Base-by-base conservation (phyloP, 2,888 invertebrate genomes). In the Drosophila barbarae region DNA sequence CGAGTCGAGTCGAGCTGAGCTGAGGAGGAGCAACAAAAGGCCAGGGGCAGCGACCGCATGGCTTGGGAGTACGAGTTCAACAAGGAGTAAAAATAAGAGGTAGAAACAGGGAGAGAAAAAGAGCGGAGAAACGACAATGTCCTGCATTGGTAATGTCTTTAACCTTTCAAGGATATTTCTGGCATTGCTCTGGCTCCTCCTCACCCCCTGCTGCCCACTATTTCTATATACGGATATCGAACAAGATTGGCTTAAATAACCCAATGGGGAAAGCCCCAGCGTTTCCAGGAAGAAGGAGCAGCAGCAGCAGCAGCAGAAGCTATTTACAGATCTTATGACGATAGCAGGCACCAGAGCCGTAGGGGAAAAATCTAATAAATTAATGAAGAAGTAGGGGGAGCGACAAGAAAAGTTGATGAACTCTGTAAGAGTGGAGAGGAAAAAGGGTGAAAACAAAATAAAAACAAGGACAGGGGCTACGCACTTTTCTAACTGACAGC, bases 81-180 rank as follows among this genome's bases (percentile, higher is more conserved):
- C 76, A 47, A 52, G 49, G 53, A 50, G 38, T 49, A 28, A 15
- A 41, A 41, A 64, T 32, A n/a, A 64, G 46, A 23, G 41, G 38
- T 30, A 13, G 28, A 13, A 34, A 28, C 5, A 6, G 18, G 38
- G n/a, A 32, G 44, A 10, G 23, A 18, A 26, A 26, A 39, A 34
- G 26, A 59, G 15, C 23, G 39, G 39, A 38, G 34, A n/a, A 38
- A 49, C 44, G 53, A 65, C 60, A 59, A 54, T 74, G 79, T 86
- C 84, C 85, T 81, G 77, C 72, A 61, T 73, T 74, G 57, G 59
- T 59, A 78, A 73, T 82, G 86, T 86, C 88, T 87, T 87, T 86
- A 86, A 86, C 86, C 86, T 86, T 87, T 86, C 86, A 86, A 86
- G 86, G 87, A 86, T 87, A 76, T 87, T 75, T 59, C 61, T 71